These are phyloP conservation scores for Pangasius krempfi DNA, from an alignment of 2,797 vertebrate genomes.

Conservation along the genomic window DNA sequence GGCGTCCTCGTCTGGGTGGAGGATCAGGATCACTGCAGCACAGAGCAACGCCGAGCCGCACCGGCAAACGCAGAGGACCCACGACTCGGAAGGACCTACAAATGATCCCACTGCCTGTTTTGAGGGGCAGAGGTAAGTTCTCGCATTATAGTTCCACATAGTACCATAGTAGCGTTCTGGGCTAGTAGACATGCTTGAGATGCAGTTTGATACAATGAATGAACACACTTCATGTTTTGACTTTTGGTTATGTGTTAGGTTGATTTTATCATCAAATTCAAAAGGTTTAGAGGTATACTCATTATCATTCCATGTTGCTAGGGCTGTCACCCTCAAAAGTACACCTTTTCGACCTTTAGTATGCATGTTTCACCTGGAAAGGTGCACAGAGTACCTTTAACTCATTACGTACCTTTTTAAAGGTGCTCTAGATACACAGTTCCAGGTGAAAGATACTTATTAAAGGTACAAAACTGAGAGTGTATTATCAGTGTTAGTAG, in stretches of 20 bases:
- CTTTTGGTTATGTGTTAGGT: background rate
- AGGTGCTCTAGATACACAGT: background rate
- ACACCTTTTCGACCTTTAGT: background rate
- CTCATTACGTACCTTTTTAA: background rate
- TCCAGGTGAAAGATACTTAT: background rate
- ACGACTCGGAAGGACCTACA: background rate
- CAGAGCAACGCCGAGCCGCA: constrained; percentile 52
- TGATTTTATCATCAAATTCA: background rate
- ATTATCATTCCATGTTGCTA: background rate
- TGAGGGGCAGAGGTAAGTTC: constrained; percentile 48
- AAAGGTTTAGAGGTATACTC: background rate
- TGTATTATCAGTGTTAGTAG: background rate
- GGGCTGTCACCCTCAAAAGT: background rate
- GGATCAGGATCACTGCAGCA: constrained; percentile 55
- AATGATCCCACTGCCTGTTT: background rate
- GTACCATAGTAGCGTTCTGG: background rate
- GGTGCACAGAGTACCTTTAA: background rate
- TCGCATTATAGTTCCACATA: background rate
- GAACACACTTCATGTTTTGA: background rate
- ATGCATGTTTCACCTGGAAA: background rate
- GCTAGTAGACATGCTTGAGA: background rate
- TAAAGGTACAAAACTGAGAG: background rate
- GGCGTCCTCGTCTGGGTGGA: constrained; percentile 61
- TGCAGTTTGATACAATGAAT: background rate
- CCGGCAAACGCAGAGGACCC: constrained; percentile 37